Base-by-base conservation (phyloP, 2,113 vertebrate genomes). In the Gorsachius goisagi region DNA sequence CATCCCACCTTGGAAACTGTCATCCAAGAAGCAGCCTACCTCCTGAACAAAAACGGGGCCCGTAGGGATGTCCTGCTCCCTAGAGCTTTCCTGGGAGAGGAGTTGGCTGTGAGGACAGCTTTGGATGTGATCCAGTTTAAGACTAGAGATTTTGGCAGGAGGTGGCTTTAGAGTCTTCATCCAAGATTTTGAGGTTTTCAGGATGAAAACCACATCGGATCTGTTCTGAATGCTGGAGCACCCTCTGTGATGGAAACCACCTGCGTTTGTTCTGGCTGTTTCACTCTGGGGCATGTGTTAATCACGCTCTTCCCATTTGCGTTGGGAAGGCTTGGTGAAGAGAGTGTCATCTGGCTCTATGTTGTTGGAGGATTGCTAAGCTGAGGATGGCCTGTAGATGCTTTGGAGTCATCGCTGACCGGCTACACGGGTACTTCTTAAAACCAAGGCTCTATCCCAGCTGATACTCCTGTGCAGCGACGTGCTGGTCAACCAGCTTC, bases 241-340 rank as follows among this genome's bases (percentile, higher is more conserved):
- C 15, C 6, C 50, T 71, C 37, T 1, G 1, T 0, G 8, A 3
- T 47, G 82, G 4, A 53, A 58, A 19, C 45, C 30, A 11, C 9
- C 8, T 6, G n/a, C 5, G 0, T 30, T 53, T 44, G 9, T n/a
- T 63, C 14, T 1, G n/a, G 24, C 77, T 56, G 2, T 39, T 75
- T 41, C 23, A 15, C n/a, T 17, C 17, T 5, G 50, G 24, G 12
- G 44, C n/a, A 6, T 6, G 33, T 12, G 68, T 32, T 39, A 26
- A 13, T 73, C n/a, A 15, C 17, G 0, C 52, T n/a, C 9, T 6
- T 53, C 32, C 75, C 2, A 0, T 45, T 58, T 19, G 84, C 35
- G 4, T 5, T 30, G 14, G 64, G 37, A 13, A 53, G 68, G 32
- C 67, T 12, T 68, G n/a, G 15, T 26, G 33, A 19, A 22, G 0